Evolutionary conservation across 2,113 vertebrate genomes (phyloP).

Genomic region (Aldabrachelys gigantea): DNA sequence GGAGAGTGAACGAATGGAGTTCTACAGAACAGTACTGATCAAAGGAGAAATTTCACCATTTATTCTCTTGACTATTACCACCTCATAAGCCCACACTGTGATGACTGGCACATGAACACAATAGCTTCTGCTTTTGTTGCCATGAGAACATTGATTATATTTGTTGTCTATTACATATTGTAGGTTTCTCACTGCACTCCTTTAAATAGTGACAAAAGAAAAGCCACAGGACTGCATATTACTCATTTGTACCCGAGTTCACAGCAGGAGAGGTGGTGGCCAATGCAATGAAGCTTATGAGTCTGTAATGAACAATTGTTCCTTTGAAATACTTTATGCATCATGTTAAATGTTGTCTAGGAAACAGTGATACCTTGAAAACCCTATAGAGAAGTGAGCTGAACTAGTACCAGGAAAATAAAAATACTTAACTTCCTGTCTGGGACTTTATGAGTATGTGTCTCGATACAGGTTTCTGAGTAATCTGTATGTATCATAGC

Average conservation of each 20-base stretch:
- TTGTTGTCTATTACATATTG: conserved; percentile 53
- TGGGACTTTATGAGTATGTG: neutral
- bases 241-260: neutral
- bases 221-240: conserved; percentile 27
- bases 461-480: neutral
- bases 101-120: neutral
- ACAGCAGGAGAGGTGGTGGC: neutral
- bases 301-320: neutral
- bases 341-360: conserved; percentile 6
- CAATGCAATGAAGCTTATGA: neutral
- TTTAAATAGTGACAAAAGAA: conserved; percentile 59
- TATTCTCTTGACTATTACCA: neutral
- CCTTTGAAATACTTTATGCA: neutral
- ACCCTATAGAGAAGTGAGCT: neutral
- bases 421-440: neutral
- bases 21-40: neutral
- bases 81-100: neutral
- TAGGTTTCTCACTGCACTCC: conserved; percentile 19
- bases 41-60: neutral
- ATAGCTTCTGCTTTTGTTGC: conserved; percentile 41
- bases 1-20: neutral
- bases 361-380: neutral
- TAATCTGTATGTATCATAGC: neutral
- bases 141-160: conserved; percentile 62
- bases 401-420: neutral